Base-by-base conservation (phyloP, 1,140 invertebrate genomes). In the Tetragnatha versicolor region DNA sequence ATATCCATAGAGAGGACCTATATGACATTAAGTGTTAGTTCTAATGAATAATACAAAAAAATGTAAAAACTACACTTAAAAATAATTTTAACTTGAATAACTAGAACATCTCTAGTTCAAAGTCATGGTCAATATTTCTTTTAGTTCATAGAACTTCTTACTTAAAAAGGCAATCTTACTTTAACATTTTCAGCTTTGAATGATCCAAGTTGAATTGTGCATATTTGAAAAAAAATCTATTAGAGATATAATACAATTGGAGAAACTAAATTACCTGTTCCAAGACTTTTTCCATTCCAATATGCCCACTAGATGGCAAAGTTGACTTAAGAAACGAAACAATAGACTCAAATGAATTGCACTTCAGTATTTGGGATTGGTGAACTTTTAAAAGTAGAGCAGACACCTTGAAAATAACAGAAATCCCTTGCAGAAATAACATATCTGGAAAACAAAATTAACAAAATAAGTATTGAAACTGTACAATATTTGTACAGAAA, bases 271-370 rank as follows among this genome's bases (percentile, higher is more conserved):
- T 63, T 69, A 79, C 76, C 90, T 93, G 91, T 82, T 88, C 87
- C 86, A 95, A 90, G 47, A 94, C 89, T 82, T 90, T 89, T 77
- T 93, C 91, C 84, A 89, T 87, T 81, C 88, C 85, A 55, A 86
- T 84, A 72, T 85, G 83, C 14, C 85, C 85, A 83, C 87, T 85
- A 27, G 84, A 79, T 14, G 88, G 88, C 65, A 90, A 82, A 5
- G 86, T 86, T 25, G 85, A 91, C 85, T 97, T 97, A 14, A 98
- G 87, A 82, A 95, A 97, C 79, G 95, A 93, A 88, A 97, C 96
- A 9, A 96, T 93, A 82, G 93, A 91, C 86, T 98, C 97, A 85
- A 98, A 97, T 81, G 91, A 93, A 77, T 93, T 91, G 81, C 94
- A 96, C 35, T 89, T 86, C 82, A 97, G 86, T 49, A 98, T 88